phyloP scores from a whole-genome alignment of 1,140 invertebrate genomes.

The Eciton burchellii region DNA sequence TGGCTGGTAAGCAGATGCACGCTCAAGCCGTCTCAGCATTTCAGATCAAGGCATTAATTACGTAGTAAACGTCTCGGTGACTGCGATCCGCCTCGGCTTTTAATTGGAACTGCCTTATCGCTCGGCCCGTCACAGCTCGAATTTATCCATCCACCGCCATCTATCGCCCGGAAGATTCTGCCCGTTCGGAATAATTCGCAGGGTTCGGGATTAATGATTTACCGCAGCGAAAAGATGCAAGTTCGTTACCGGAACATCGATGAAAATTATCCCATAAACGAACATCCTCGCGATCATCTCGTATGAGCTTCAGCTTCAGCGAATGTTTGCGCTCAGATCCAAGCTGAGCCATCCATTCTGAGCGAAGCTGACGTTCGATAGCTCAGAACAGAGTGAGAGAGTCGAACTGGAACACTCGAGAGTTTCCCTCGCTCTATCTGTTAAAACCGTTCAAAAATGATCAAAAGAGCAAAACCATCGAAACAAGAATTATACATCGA shows the following conservation, averaged over 20 bases:
- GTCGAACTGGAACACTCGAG: too few relatives aligned
- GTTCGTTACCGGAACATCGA: neutral
- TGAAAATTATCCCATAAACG: neutral
- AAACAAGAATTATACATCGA: too few relatives aligned
- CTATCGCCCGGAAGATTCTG: neutral
- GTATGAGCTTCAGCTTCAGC: neutral
- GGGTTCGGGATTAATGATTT: neutral
- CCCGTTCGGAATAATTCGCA: neutral
- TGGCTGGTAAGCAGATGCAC: slow-evolving; percentile 42
- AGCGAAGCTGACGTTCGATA: too few relatives aligned
- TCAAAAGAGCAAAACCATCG: too few relatives aligned
- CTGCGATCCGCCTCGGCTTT: slow-evolving; percentile 13
- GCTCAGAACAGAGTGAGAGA: too few relatives aligned
- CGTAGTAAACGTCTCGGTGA: slow-evolving; percentile 37
- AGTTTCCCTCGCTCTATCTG: too few relatives aligned
- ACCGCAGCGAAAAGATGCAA: neutral
- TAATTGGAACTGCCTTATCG: slow-evolving; percentile 24
- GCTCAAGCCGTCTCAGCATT: slow-evolving; percentile 39
- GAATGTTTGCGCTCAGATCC: too few relatives aligned
- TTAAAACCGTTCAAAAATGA: too few relatives aligned
- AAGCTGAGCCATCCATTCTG: too few relatives aligned
- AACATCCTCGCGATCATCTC: neutral
- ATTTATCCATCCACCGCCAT: neutral
- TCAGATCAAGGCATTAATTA: slow-evolving; percentile 59
- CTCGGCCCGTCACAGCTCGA: neutral